Percentiles rank a stretch among this genome's conserved stretches.
Evolutionary conservation across 2,113 vertebrate species (phyloP).

Genomic region (Osmerus mordax): DNA sequence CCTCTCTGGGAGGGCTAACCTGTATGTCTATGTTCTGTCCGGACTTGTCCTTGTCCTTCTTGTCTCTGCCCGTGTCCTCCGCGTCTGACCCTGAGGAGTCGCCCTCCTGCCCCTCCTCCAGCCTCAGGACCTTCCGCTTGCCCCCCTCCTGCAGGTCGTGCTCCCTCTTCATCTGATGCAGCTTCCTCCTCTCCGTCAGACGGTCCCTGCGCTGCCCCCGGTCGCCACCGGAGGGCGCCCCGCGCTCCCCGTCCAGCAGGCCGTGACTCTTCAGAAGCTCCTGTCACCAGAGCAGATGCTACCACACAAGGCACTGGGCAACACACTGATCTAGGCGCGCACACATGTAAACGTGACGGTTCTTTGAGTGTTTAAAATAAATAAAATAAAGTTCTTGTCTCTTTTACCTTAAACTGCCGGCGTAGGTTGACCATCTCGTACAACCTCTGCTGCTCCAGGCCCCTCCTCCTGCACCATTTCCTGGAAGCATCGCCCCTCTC

Average conservation of each 20-base stretch:
- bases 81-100: constrained; percentile 69
- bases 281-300: constrained; percentile 50
- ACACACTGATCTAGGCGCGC: accelerated
- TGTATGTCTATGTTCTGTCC: constrained; percentile 79
- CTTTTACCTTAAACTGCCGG: constrained; percentile 83
- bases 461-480: constrained; percentile 84
- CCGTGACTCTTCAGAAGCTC: constrained; percentile 78
- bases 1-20: constrained; percentile 58
- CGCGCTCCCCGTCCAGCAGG: constrained; percentile 64
- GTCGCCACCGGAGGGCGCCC: constrained; percentile 27
- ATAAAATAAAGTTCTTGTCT: background rate
- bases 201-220: constrained; percentile 68
- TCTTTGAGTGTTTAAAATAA: too few species aligned
- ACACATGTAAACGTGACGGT: background rate
- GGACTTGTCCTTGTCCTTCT: constrained; percentile 47
- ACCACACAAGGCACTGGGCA: accelerated
- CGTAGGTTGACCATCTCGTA: constrained; percentile 90
- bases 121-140: constrained; percentile 76
- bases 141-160: constrained; percentile 68
- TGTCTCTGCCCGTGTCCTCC: constrained; percentile 4
- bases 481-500: constrained; percentile 71
- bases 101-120: constrained; percentile 68
- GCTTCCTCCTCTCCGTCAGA: constrained; percentile 71
- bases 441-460: constrained; percentile 88
- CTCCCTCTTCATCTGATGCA: constrained; percentile 77